phyloP scores from a whole-genome alignment of 1,140 invertebrate species.

The Polypedilum pembai region DNA sequence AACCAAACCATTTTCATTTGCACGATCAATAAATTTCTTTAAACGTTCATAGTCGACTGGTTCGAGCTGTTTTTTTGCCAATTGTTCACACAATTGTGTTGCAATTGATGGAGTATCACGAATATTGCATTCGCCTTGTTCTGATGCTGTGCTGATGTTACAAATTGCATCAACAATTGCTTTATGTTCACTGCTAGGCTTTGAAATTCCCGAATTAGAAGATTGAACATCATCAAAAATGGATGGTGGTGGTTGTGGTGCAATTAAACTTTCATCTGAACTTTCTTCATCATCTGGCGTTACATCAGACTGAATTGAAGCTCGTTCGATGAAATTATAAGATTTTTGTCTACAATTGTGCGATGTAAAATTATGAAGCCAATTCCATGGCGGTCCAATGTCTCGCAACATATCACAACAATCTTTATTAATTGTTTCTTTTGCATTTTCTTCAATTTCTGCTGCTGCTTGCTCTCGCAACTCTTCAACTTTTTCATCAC shows the following conservation, averaged over 20 bases:
- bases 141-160: neutral
- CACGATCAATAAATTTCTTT: neutral
- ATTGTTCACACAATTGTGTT: neutral
- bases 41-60: neutral
- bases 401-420: constrained; percentile 4
- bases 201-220: neutral
- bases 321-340: constrained; percentile 31
- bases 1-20: constrained; percentile 8
- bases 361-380: constrained; percentile 30
- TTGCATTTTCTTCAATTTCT: neutral
- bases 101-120: neutral
- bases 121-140: neutral
- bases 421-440: neutral
- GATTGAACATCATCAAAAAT: neutral
- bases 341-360: constrained; percentile 23
- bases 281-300: constrained; percentile 20
- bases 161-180: constrained; percentile 12
- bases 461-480: neutral
- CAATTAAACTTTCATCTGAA: constrained; percentile 23
- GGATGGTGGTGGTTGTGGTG: neutral
- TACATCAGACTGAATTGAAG: constrained; percentile 26
- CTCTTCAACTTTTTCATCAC: neutral
- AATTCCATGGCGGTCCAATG: constrained; percentile 30
- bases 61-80: neutral
- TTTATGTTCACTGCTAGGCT: neutral